phyloP scores from a whole-genome alignment of 23 tunicate species.

The Ascidia mentula region DNA sequence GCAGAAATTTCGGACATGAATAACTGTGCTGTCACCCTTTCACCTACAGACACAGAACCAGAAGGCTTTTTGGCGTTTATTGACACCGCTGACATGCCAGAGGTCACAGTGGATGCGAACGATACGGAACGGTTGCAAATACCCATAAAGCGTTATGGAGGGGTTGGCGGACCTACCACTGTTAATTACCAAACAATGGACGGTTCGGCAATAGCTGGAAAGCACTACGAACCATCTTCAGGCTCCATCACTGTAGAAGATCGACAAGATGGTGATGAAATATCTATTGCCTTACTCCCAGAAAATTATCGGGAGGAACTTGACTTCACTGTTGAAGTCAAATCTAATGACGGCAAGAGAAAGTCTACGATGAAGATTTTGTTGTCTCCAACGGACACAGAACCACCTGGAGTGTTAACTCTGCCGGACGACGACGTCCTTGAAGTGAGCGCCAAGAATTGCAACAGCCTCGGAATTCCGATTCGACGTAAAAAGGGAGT shows the following conservation, averaged over 20 bases:
- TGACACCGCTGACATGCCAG: neutral
- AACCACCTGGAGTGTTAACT: neutral
- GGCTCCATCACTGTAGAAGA: slow-evolving; percentile 18
- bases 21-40: neutral
- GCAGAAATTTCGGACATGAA: slow-evolving; percentile 6
- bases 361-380: neutral
- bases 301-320: slow-evolving; percentile 9
- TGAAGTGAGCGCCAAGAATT: neutral
- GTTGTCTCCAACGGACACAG: slow-evolving; percentile 19
- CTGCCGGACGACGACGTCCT: slow-evolving; percentile 9
- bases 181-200: neutral
- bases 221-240: slow-evolving; percentile 15
- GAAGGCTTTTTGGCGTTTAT: neutral
- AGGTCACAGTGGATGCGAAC: slow-evolving; percentile 6
- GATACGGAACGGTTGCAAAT: neutral
- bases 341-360: neutral
- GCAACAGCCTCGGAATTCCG: slow-evolving; percentile 7
- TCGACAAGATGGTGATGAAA: slow-evolving; percentile 17
- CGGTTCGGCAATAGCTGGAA: slow-evolving; percentile 23
- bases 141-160: neutral
- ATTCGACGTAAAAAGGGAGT: slow-evolving; percentile 22
- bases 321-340: slow-evolving; percentile 35
- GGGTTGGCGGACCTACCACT: slow-evolving; percentile 22
- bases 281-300: slow-evolving; percentile 21
- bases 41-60: slow-evolving; percentile 12